These are phyloP conservation scores for Origma solitaria DNA, from an alignment of 2,113 vertebrate species.

Conservation along the genomic window DNA sequence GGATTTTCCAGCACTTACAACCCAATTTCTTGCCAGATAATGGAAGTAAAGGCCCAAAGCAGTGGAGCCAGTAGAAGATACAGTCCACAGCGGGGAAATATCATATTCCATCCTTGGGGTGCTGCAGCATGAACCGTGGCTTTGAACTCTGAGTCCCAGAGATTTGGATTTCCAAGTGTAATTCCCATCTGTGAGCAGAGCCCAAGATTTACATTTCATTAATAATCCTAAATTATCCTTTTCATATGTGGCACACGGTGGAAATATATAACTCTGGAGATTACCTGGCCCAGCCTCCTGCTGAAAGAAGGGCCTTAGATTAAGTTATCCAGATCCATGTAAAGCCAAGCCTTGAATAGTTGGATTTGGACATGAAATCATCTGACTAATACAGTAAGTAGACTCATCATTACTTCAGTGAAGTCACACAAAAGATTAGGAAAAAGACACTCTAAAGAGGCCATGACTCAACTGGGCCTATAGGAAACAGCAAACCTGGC, in stretches of 20 bases:
- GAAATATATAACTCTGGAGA: background rate
- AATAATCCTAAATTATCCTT: constrained; percentile 1
- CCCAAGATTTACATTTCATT: constrained; percentile 9
- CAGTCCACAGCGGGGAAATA: background rate
- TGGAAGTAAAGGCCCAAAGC: background rate
- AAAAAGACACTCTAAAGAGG: background rate
- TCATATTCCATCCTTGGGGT: background rate
- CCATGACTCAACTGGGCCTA: background rate
- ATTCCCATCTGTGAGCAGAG: background rate
- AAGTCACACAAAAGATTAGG: background rate
- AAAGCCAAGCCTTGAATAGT: background rate
- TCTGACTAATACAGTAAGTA: background rate
- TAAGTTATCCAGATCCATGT: background rate
- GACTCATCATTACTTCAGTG: background rate
- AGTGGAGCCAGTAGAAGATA: background rate
- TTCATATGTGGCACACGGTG: background rate
- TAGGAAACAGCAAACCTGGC: background rate
- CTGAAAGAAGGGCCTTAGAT: background rate
- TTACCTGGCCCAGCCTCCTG: background rate
- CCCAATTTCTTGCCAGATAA: background rate
- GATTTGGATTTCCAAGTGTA: background rate
- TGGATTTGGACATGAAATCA: background rate
- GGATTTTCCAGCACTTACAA: background rate
- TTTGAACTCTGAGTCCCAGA: background rate
- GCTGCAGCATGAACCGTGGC: background rate